Percentiles rank a stretch among this genome's conserved stretches.
phyloP scores from a whole-genome alignment of 1,140 invertebrate genomes.

The Listronotus bonariensis region DNA sequence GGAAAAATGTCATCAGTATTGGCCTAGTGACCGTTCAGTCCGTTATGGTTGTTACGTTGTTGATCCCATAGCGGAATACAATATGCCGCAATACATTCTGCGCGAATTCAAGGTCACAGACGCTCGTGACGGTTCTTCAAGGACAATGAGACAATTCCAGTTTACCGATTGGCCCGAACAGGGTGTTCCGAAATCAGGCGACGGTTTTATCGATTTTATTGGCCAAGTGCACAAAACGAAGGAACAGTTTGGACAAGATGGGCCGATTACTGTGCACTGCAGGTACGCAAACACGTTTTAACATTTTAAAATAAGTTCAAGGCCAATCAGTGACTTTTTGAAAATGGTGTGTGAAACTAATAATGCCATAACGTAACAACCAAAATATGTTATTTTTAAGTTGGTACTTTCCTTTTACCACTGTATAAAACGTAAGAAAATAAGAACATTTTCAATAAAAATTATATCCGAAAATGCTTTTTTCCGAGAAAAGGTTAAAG shows the following conservation, averaged over 20 bases:
- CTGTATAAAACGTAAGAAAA: too few relatives aligned
- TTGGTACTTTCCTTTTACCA: too few relatives aligned
- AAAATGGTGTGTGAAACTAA: too few relatives aligned
- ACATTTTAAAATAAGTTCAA: too few relatives aligned
- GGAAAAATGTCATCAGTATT: slow-evolving; percentile 99
- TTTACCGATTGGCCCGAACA: slow-evolving; percentile 99
- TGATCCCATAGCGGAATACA: slow-evolving; percentile 98
- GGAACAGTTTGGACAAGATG: slow-evolving; percentile 98
- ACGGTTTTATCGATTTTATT: slow-evolving; percentile 97
- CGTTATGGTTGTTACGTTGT: slow-evolving; percentile 97
- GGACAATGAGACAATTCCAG: slow-evolving; percentile 97
- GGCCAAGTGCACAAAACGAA: slow-evolving; percentile 99
- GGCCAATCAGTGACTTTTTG: too few relatives aligned
- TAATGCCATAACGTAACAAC: too few relatives aligned
- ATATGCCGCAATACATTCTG: slow-evolving; percentile 98
- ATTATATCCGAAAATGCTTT: too few relatives aligned
- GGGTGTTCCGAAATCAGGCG: slow-evolving; percentile 95
- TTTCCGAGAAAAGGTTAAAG: too few relatives aligned
- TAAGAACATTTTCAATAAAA: too few relatives aligned
- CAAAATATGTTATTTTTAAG: too few relatives aligned
- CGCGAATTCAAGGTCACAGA: slow-evolving; percentile 98
- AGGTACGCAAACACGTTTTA: slow-evolving; percentile 62
- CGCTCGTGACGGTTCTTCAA: slow-evolving; percentile 90
- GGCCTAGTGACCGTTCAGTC: slow-evolving; percentile 95
- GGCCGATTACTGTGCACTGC: slow-evolving; percentile 99